Base-by-base conservation (phyloP, 2,797 vertebrate genomes). In the Siniperca scherzeri region DNA sequence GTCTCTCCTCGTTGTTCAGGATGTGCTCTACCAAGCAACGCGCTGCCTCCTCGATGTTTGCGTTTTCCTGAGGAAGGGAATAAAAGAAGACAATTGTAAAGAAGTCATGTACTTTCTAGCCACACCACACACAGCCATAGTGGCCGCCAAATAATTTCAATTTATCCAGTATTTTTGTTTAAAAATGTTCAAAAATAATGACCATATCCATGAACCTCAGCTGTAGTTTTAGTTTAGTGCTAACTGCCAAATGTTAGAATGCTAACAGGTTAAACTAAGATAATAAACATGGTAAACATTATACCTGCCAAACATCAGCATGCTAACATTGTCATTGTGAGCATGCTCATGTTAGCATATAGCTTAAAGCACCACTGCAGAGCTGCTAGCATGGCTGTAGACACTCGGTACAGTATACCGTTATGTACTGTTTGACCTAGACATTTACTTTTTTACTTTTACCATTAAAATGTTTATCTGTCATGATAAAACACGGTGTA, bases 1-100 rank as follows among this genome's bases (percentile, higher is more conserved):
- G 81, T 27, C 79, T 91, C 87, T 96, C 94, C 86, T 96, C 95
- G 6, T 95, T 95, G 80, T 82, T 89, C 82, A 97, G 89, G 80
- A 97, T 97, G 88, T 96, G 90, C 78, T 94, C 90, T 5, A 97
- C 95, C 87, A 97, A 80, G 86, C 94, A 95, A 38, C 82, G 92
- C 0, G 90, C 90, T 0, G 96, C 96, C 62, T 94, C 94, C 48
- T 96, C 94, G 1, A 97, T 96, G 89, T 97, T 96, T 14, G 91
- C 93, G 89, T 96, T 96, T 57, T 96, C 96, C 96, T 97, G 70
- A 61, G 17, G 22, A 27, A 56, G 11, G 40, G 21, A 48, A 82
- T 17, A 42, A 55, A 56, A 73, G 46, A 70, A 8, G 62, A 56
- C 6, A n/a, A 1, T 0, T 25, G 1, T 55, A 2, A 73, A 61